Percentiles rank a stretch among this genome's conserved stretches.
Conservation (phyloP, 2,113 vertebrate genomes). For the Dendropsophus ebraccatus region DNA sequence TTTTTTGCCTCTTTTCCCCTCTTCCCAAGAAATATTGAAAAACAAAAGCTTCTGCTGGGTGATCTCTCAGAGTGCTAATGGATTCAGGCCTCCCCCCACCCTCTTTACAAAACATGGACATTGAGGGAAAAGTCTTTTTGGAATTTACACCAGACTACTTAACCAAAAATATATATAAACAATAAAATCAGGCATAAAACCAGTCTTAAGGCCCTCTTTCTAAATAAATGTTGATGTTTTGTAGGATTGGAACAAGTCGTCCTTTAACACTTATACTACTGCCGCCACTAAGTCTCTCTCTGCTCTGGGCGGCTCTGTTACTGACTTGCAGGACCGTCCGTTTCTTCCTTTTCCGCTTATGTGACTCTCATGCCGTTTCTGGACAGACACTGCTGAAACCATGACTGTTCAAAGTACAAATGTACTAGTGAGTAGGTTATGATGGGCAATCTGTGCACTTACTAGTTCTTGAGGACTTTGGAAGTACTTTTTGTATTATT, state of each 20-base stretch:
- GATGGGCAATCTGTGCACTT: background rate
- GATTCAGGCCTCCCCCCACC: slow-evolving; percentile 62
- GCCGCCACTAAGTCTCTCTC: slow-evolving; percentile 5
- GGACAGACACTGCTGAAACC: background rate
- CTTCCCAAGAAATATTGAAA: slow-evolving; percentile 26
- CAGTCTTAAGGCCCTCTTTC: slow-evolving; percentile 72
- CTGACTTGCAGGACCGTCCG: background rate
- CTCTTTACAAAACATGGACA: slow-evolving; percentile 69
- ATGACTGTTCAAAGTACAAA: background rate
- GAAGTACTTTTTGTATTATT: background rate
- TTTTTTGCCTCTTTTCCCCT: slow-evolving; percentile 50
- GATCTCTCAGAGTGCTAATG: slow-evolving; percentile 60
- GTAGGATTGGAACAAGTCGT: background rate
- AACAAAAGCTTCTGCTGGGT: slow-evolving; percentile 64
- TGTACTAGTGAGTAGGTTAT: background rate
- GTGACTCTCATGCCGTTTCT: background rate
- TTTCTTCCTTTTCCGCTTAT: background rate
- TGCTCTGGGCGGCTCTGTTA: background rate
- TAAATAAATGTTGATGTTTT: slow-evolving; percentile 59
- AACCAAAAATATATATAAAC: slow-evolving; percentile 65
- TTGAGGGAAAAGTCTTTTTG: slow-evolving; percentile 68
- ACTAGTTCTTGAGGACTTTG: background rate
- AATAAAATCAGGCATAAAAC: slow-evolving; percentile 77
- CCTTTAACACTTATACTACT: slow-evolving; percentile 9
- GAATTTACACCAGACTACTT: slow-evolving; percentile 70